Conservation (phyloP, 2,113 vertebrate genomes). For the Blennius ocellaris region DNA sequence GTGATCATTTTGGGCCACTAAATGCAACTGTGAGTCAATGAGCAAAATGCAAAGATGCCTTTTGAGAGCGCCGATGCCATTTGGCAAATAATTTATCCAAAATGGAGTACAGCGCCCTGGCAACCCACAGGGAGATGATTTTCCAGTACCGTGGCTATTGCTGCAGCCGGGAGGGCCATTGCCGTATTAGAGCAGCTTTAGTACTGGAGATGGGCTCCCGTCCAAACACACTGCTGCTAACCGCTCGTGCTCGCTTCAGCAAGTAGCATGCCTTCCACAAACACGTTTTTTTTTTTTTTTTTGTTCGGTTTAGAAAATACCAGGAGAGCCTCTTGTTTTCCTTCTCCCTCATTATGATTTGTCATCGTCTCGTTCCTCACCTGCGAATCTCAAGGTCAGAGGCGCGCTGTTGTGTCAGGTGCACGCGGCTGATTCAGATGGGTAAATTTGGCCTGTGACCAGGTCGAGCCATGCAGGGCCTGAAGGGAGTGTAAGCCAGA, state of each 20-base stretch:
- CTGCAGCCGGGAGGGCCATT: conserved; percentile 24
- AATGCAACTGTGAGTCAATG: conserved; percentile 1
- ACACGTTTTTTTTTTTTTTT: conserved; percentile 4
- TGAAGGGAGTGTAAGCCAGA: conserved; percentile 51
- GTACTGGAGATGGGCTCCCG: conserved; percentile 41
- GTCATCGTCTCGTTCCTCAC: conserved; percentile 21
- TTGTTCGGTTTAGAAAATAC: neutral
- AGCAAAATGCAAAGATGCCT: conserved; percentile 19
- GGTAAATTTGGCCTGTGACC: conserved; percentile 57
- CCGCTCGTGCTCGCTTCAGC: conserved; percentile 32
- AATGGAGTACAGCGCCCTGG: conserved; percentile 17
- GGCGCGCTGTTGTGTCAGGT: conserved; percentile 47
- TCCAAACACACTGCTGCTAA: conserved; percentile 38
- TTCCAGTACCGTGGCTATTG: conserved; percentile 28
- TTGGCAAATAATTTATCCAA: conserved; percentile 41
- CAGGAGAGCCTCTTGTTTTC: neutral
- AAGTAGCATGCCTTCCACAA: conserved; percentile 12
- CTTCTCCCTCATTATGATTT: neutral
- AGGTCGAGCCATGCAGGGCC: conserved; percentile 45
- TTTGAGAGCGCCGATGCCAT: conserved; percentile 4
- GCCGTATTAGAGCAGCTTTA: conserved; percentile 55
- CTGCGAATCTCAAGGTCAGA: conserved; percentile 41
- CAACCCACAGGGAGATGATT: conserved; percentile 19
- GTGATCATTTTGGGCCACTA: neutral
- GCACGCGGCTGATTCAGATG: conserved; percentile 34